phyloP scores from a whole-genome alignment of 2,888 invertebrate species.

The Sceliomorpha sp. region DNA sequence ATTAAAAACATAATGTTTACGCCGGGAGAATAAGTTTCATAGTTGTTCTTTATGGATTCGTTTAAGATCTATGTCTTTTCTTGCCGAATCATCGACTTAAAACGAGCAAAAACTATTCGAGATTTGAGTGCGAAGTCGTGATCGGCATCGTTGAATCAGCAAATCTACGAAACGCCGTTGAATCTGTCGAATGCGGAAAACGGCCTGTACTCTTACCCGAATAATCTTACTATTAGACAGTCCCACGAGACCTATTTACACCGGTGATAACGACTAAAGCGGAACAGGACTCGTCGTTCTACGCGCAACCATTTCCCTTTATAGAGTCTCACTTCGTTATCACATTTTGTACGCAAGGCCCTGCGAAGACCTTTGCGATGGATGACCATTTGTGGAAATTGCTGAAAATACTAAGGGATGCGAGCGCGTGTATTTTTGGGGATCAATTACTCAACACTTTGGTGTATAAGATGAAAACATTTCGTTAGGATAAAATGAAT shows the following conservation, averaged over 20 bases:
- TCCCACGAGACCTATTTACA: constrained; percentile 52
- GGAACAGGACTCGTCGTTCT: constrained; percentile 29
- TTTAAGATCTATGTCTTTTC: constrained; percentile 34
- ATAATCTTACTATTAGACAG: constrained; percentile 54
- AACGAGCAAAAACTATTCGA: constrained; percentile 44
- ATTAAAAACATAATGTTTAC: too few relatives aligned
- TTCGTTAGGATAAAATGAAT: too few relatives aligned
- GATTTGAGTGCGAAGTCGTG: constrained; percentile 53
- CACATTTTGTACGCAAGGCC: constrained; percentile 2
- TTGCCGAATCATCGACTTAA: constrained; percentile 31
- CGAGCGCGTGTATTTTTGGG: background rate
- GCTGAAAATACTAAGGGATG: background rate
- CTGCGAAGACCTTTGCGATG: constrained; percentile 2
- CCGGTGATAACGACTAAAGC: constrained; percentile 46
- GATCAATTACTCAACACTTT: too few relatives aligned
- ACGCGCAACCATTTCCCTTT: constrained; percentile 20
- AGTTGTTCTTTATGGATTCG: constrained; percentile 21
- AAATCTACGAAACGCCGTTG: constrained; percentile 29
- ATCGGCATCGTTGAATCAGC: constrained; percentile 54
- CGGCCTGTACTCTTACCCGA: constrained; percentile 32
- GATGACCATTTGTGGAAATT: constrained; percentile 1
- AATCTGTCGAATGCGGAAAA: constrained; percentile 42
- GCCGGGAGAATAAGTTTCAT: too few relatives aligned
- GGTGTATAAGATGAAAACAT: too few relatives aligned
- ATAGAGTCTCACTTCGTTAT: constrained; percentile 29